phyloP scores from a whole-genome alignment of 2,888 invertebrate genomes.

The Drosophila peninsularis region DNA sequence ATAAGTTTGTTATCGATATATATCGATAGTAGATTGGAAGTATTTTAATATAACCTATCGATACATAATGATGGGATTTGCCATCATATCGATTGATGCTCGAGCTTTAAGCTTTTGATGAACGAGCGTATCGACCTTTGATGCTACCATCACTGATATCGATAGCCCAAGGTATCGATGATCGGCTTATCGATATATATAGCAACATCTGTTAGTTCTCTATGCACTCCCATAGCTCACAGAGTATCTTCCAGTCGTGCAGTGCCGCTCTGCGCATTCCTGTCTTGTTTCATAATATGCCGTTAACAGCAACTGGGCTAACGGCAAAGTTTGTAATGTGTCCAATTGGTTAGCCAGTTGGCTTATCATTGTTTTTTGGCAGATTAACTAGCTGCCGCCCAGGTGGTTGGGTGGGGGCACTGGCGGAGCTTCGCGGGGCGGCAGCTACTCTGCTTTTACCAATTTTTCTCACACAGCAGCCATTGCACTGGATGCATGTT shows the following conservation, averaged over 20 bases:
- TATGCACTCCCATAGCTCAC: not conserved
- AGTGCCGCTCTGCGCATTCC: not conserved
- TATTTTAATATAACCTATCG: not conserved
- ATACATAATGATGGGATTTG: not conserved
- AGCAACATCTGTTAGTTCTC: not conserved
- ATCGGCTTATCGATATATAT: too few relatives aligned
- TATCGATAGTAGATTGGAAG: not conserved
- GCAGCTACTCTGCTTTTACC: slow-evolving; percentile 40
- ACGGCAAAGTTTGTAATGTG: slow-evolving; percentile 74
- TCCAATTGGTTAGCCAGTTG: slow-evolving; percentile 54
- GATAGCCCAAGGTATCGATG: not conserved
- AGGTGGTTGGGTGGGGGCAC: slow-evolving; percentile 2
- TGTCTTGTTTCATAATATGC: slow-evolving; percentile 45
- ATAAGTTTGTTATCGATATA: not conserved
- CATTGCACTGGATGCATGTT: slow-evolving; percentile 58
- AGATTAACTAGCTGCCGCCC: slow-evolving; percentile 36
- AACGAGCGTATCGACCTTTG: too few relatives aligned
- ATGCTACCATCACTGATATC: not conserved
- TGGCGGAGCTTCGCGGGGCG: not conserved
- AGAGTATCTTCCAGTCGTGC: not conserved
- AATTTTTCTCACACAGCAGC: slow-evolving; percentile 52
- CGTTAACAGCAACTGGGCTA: slow-evolving; percentile 60
- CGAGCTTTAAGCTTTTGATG: not conserved
- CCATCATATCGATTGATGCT: not conserved
- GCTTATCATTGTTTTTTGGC: slow-evolving; percentile 55